Conservation (phyloP, 2,113 vertebrate genomes). For the Heterotilapia buettikoferi region DNA sequence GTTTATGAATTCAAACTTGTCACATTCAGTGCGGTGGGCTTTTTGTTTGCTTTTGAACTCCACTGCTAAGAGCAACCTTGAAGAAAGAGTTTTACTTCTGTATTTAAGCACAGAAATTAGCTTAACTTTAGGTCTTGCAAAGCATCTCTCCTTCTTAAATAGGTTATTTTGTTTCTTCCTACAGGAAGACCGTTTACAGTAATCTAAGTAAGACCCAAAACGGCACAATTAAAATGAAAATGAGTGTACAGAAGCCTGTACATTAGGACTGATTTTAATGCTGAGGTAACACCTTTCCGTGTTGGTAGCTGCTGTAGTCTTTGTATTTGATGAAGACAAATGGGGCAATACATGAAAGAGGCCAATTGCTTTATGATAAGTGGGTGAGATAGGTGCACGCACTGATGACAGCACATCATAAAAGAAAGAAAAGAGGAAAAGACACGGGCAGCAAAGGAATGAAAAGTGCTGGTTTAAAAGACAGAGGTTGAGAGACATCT, state of each 20-base stretch:
- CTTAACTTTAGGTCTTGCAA: neutral
- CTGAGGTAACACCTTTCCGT: neutral
- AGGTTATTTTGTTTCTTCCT: neutral
- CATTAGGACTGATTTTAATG: neutral
- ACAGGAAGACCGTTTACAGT: neutral
- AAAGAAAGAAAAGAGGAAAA: neutral
- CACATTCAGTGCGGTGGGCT: neutral
- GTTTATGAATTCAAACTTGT: neutral
- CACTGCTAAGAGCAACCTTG: neutral
- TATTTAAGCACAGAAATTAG: neutral
- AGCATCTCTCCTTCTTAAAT: neutral
- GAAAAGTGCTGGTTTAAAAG: neutral
- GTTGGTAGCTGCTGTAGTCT: neutral
- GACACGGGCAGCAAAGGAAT: neutral
- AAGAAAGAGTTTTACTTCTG: neutral
- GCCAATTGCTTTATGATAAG: neutral
- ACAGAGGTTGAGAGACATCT: neutral
- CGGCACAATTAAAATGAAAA: neutral
- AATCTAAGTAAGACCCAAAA: neutral
- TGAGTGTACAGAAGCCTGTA: neutral
- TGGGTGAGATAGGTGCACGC: neutral
- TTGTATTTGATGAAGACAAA: slow-evolving; percentile 37
- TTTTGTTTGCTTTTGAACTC: neutral
- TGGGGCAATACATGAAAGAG: neutral
- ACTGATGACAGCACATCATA: slow-evolving; percentile 7